phyloP scores from a whole-genome alignment of 2,888 invertebrate genomes.

The Cryptocephalus primarius region DNA sequence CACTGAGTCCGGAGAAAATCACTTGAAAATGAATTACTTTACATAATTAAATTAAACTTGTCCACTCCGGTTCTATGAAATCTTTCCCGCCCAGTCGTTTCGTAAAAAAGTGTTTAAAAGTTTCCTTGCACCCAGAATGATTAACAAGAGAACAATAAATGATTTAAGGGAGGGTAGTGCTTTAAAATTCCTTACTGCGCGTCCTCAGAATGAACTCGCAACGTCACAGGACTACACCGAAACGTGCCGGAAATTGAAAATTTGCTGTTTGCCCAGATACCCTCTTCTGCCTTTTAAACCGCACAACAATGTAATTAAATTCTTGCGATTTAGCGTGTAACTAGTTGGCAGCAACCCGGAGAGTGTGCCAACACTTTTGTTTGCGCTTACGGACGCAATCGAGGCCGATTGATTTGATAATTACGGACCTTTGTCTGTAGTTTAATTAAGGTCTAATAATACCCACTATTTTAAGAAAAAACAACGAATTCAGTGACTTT shows the following conservation, averaged over 20 bases:
- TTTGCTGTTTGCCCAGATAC: slow-evolving; percentile 25
- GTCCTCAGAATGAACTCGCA: slow-evolving; percentile 22
- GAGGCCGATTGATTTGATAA: neutral
- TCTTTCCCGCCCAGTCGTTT: too few relatives aligned
- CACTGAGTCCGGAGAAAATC: too few relatives aligned
- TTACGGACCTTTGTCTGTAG: neutral
- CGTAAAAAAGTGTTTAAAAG: too few relatives aligned
- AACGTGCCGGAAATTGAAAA: slow-evolving; percentile 30
- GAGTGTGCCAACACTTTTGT: slow-evolving; percentile 11
- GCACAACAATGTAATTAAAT: slow-evolving; percentile 20
- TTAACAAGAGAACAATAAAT: neutral
- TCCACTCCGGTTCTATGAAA: too few relatives aligned
- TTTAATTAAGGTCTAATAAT: too few relatives aligned
- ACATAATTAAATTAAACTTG: too few relatives aligned
- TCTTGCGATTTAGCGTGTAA: slow-evolving; percentile 21
- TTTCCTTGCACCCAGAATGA: neutral
- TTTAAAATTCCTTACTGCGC: slow-evolving; percentile 17
- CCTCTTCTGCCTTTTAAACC: slow-evolving; percentile 22
- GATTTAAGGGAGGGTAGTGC: neutral
- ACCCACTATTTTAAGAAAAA: too few relatives aligned
- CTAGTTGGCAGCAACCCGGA: slow-evolving; percentile 19
- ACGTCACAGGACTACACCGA: slow-evolving; percentile 24
- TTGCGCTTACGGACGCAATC: slow-evolving; percentile 6
- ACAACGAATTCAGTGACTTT: too few relatives aligned
- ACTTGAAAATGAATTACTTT: too few relatives aligned